Conservation (phyloP, 1,140 invertebrate genomes). For the Halictus rubicundus region DNA sequence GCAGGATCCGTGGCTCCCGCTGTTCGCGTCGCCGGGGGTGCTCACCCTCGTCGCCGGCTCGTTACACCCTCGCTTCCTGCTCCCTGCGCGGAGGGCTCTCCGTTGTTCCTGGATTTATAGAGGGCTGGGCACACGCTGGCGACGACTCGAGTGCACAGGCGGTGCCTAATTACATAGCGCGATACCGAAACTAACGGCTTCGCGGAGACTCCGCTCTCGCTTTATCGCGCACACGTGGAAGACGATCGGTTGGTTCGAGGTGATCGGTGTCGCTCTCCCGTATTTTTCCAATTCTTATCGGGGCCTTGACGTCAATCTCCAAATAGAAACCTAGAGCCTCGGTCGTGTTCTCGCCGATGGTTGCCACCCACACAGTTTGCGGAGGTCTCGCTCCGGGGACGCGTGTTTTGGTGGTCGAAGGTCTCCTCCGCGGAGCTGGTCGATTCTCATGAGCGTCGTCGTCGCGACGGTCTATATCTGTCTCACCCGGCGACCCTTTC, state of each 20-base stretch:
- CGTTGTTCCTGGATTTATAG: not conserved
- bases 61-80: not conserved
- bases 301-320: not conserved
- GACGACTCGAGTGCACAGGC: not conserved
- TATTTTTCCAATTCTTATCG: not conserved
- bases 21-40: not conserved
- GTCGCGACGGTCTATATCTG: conserved; percentile 24
- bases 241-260: conserved; percentile 16
- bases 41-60: not conserved
- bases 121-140: not conserved
- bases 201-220: not conserved
- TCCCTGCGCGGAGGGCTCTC: not conserved
- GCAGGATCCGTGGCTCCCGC: conserved; percentile 11
- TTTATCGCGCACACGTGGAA: conserved; percentile 10
- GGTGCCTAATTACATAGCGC: not conserved
- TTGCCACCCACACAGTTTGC: not conserved
- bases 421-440: not conserved
- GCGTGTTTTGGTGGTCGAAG: not conserved
- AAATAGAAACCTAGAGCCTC: conserved; percentile 2
- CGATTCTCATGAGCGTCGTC: not conserved
- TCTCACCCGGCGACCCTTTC: conserved; percentile 12
- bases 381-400: not conserved
- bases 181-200: not conserved
- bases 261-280: not conserved
- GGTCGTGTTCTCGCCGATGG: not conserved